phyloP scores from a whole-genome alignment of 1,140 invertebrate species.

The Gryon sp. region DNA sequence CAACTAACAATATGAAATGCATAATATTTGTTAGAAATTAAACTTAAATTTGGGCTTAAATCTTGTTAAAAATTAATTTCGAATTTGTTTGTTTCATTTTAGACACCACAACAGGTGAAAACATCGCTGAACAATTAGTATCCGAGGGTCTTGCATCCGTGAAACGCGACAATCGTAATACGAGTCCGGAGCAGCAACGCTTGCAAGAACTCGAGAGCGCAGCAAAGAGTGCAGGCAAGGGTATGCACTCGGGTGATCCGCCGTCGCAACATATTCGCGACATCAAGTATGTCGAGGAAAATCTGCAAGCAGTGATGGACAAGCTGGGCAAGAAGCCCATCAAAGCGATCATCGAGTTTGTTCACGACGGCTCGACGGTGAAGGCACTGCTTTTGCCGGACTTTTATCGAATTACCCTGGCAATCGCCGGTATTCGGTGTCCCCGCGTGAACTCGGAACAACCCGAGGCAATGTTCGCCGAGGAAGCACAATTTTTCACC shows the following conservation, averaged over 20 bases:
- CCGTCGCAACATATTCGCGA: slow-evolving; percentile 87
- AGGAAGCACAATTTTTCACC: slow-evolving; percentile 94
- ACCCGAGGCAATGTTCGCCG: slow-evolving; percentile 85
- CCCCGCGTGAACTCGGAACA: slow-evolving; percentile 87
- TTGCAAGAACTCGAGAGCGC: slow-evolving; percentile 93
- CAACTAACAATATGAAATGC: no score
- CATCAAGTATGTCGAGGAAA: slow-evolving; percentile 93
- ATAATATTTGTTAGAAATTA: neutral
- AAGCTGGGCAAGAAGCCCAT: slow-evolving; percentile 89
- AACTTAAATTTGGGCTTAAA: no score
- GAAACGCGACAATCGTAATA: slow-evolving; percentile 86
- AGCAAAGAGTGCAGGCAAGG: slow-evolving; percentile 92
- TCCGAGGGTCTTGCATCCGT: slow-evolving; percentile 93
- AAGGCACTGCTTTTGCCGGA: slow-evolving; percentile 92
- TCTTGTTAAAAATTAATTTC: no score
- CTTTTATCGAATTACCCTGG: slow-evolving; percentile 93
- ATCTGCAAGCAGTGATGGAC: slow-evolving; percentile 90
- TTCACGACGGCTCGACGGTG: slow-evolving; percentile 97
- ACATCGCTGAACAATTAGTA: slow-evolving; percentile 92
- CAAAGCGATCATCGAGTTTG: slow-evolving; percentile 95
- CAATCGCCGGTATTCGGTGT: slow-evolving; percentile 95
- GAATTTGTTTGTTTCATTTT: neutral
- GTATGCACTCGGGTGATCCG: slow-evolving; percentile 86
- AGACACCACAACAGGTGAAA: slow-evolving; percentile 88
- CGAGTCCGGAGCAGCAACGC: slow-evolving; percentile 83